Evolutionary conservation across 2,113 vertebrate genomes (phyloP).

Genomic region (Malurus cyaneus): DNA sequence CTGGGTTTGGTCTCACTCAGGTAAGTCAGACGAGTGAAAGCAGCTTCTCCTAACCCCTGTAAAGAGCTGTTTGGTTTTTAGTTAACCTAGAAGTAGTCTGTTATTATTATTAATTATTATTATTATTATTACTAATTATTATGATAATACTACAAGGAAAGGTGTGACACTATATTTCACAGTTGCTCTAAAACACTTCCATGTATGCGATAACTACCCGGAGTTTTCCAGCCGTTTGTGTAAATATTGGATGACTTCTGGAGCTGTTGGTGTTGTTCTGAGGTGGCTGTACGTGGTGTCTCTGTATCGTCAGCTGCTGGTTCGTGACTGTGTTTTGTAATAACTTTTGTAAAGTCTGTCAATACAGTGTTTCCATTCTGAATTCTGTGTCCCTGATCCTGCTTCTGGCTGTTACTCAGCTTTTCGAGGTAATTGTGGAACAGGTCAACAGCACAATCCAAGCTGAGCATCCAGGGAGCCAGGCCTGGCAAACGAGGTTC

Average conservation of each 20-base stretch:
- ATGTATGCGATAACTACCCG: neutral
- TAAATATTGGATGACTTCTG: slow-evolving; percentile 52
- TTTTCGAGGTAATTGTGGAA: neutral
- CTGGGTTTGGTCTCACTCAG: slow-evolving; percentile 50
- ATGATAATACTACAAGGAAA: slow-evolving; percentile 22
- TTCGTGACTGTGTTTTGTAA: slow-evolving; percentile 58
- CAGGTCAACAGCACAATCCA: neutral
- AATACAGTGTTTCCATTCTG: slow-evolving; percentile 55
- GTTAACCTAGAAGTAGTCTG: slow-evolving; percentile 23
- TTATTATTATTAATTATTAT: slow-evolving; percentile 20
- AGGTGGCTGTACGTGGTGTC: slow-evolving; percentile 50
- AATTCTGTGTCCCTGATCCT: neutral
- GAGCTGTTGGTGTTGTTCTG: slow-evolving; percentile 35
- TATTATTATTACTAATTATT: neutral
- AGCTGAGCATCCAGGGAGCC: neutral
- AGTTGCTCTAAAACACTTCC: slow-evolving; percentile 26
- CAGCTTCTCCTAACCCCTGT: slow-evolving; percentile 46
- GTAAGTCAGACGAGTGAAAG: slow-evolving; percentile 33
- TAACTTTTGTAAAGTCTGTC: slow-evolving; percentile 51
- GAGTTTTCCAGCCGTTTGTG: slow-evolving; percentile 20
- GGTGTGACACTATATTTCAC: slow-evolving; percentile 50
- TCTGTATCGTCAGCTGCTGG: slow-evolving; percentile 55
- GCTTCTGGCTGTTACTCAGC: accelerated
- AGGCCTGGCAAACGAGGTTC: neutral
- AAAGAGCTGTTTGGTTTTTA: slow-evolving; percentile 42